A percentile compares a stretch with the other conserved stretches of the same genome.
These are phyloP conservation scores for Coendou prehensilis DNA, from an alignment of 2,797 vertebrate species.

Conservation along the genomic window DNA sequence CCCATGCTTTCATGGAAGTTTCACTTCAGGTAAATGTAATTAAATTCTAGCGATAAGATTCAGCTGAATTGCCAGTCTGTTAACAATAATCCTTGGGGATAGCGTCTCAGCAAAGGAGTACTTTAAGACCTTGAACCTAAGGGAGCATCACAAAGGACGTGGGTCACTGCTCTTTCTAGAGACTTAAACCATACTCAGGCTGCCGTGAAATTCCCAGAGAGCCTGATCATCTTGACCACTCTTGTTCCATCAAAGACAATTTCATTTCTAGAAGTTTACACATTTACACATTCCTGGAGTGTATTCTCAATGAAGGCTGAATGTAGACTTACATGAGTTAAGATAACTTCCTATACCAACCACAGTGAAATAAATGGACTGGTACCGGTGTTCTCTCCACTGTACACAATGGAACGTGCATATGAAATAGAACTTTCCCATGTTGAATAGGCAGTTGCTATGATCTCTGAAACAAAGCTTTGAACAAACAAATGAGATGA, in stretches of 20 bases:
- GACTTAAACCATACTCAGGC: background rate
- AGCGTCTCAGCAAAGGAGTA: background rate
- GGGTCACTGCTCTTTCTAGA: background rate
- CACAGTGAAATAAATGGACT: background rate
- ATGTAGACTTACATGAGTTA: background rate
- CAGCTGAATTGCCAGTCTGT: background rate
- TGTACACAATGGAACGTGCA: background rate
- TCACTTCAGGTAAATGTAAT: constrained; percentile 1
- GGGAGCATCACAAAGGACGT: background rate
- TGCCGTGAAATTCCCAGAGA: background rate
- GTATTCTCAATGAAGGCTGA: background rate
- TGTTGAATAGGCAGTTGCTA: background rate
- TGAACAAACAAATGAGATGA: background rate
- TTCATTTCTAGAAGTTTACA: background rate
- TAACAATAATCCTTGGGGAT: background rate
- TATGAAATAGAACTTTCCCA: background rate
- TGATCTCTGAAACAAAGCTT: background rate
- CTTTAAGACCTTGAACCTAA: background rate
- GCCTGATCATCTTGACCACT: background rate
- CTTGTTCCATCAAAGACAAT: background rate
- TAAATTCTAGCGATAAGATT: background rate
- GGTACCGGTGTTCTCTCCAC: background rate
- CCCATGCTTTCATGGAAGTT: background rate
- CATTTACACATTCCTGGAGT: background rate
- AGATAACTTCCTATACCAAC: background rate